These are phyloP conservation scores for Agrilus planipennis DNA, from an alignment of 1,140 invertebrate genomes.

Conservation along the genomic window DNA sequence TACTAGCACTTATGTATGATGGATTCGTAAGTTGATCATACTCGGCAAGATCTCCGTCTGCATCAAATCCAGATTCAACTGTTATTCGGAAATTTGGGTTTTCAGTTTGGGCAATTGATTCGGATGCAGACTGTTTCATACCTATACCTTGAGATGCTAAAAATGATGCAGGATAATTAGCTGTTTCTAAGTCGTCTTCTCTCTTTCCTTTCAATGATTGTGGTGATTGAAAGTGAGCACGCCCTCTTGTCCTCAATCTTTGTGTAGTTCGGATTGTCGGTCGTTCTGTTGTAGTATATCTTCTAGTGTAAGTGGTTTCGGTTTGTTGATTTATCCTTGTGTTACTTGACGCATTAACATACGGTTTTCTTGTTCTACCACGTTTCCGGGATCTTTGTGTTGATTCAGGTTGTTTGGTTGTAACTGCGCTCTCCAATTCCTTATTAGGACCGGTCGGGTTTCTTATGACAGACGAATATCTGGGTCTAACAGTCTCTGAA, in stretches of 20 bases:
- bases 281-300: conserved; percentile 9
- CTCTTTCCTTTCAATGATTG: conserved; percentile 17
- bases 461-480: too few species aligned
- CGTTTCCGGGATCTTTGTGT: neutral
- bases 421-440: too few species aligned
- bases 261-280: conserved; percentile 15
- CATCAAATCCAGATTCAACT: conserved; percentile 16
- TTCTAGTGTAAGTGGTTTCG: neutral
- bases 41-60: conserved; percentile 10
- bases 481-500: too few species aligned
- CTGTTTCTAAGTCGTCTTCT: conserved; percentile 24
- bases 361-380: neutral
- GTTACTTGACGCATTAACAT: neutral
- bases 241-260: conserved; percentile 18
- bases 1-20: conserved; percentile 21
- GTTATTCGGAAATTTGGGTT: conserved; percentile 28
- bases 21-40: conserved; percentile 28
- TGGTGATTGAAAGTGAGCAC: conserved; percentile 22
- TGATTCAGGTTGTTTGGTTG: neutral
- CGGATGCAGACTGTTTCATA: conserved; percentile 12
- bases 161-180: conserved; percentile 27
- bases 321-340: neutral
- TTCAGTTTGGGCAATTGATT: conserved; percentile 7
- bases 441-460: too few species aligned
- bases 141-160: too few species aligned